Base-by-base conservation (phyloP, 2,888 invertebrate genomes). In the Cryptocephalus moraei region DNA sequence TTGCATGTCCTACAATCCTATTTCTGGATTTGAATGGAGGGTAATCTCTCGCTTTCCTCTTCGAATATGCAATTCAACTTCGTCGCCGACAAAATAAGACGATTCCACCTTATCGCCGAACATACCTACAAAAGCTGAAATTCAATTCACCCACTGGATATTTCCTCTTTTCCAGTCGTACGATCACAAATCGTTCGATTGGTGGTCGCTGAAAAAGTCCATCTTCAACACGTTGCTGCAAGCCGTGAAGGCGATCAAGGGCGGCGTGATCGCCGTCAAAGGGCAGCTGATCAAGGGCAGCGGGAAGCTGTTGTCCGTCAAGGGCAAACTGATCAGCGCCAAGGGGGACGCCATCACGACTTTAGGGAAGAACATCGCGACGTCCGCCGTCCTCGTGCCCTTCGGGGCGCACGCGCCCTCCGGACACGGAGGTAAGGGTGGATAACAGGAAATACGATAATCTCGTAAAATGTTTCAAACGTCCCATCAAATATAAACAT, bases 231-330 rank as follows among this genome's bases (percentile, higher is more conserved):
- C 90, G 4, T 75, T 91, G 9, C 79, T 91, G 63, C 89, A 91
- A 77, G 90, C 91, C 0, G 84, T 89, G 1, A 91, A 91, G 64
- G 90, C 91, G 10, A 86, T 91, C 52, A 86, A 89, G 8, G 91
- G 91, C 9, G 89, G 90, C 42, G 85, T 89, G 9, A 82, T 91
- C 3, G 90, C 90, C 31, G 76, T 90, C n/a, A 90, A 89, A 62
- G 91, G 91, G 0, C 88, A 90, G 67, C 73, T 91, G 32, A 84
- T 91, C 58, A 90, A 90, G 71, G 90, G 89, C 39, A 82, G 89
- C 45, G 90, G 91, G 9, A 79, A 80, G 58, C 67, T 81, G 12
- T 69, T 82, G 22, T 75, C 78, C 13, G 77, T 80, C 9, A 77
- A 80, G 56, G 83, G 82, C 14, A 77, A 77, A 61, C 74, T 87